Percentiles rank a stretch among this genome's conserved stretches.
Evolutionary conservation across 2,888 invertebrate species (phyloP).

Genomic region (Globia sparganii): DNA sequence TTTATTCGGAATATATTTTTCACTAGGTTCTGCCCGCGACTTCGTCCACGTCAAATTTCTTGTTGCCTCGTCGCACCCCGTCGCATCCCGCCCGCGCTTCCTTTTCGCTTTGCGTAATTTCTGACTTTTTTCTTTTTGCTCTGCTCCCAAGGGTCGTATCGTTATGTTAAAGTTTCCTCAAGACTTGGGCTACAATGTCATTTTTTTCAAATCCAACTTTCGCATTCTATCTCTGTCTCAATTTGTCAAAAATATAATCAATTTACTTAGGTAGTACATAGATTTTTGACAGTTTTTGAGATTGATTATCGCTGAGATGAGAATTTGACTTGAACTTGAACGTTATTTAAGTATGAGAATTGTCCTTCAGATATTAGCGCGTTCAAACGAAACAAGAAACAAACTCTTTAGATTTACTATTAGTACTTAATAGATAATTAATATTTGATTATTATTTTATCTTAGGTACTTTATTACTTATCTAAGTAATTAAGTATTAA

Average conservation of each 20-base stretch:
- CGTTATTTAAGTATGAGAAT: not conserved
- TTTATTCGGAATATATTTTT: constrained; percentile 46
- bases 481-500: too few species aligned
- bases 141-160: not conserved
- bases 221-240: not conserved
- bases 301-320: too few species aligned
- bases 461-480: constrained; percentile 19
- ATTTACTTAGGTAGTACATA: too few species aligned
- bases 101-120: not conserved
- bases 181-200: too few species aligned
- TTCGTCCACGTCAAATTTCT: not conserved
- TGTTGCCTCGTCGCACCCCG: not conserved
- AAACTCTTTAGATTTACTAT: not conserved
- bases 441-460: too few species aligned
- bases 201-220: not conserved
- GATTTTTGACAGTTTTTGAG: not conserved
- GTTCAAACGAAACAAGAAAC: too few species aligned
- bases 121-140: not conserved
- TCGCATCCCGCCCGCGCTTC: not conserved
- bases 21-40: not conserved
- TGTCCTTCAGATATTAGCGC: not conserved
- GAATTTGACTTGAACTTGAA: not conserved
- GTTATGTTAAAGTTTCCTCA: not conserved
- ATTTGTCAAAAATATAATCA: not conserved
- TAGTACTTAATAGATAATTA: not conserved